Percentiles rank a stretch among this genome's conserved stretches.
These are phyloP conservation scores for Lamellibrachia luymesi DNA, from an alignment of 1,140 invertebrate species.

Conservation along the genomic window DNA sequence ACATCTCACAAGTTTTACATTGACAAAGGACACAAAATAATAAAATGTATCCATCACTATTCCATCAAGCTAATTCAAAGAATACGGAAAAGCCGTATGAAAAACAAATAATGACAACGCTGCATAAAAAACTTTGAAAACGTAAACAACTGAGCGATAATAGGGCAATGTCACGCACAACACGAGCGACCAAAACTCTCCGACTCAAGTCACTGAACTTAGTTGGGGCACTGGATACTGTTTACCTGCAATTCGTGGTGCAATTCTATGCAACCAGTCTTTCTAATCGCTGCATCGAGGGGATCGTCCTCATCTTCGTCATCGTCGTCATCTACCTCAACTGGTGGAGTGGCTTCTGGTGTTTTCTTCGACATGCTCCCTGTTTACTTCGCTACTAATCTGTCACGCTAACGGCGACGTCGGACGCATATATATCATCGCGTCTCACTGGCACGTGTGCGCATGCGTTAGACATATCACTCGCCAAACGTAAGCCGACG, in stretches of 20 bases:
- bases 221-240: neutral
- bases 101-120: neutral
- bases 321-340: constrained; percentile 20
- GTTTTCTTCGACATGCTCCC: neutral
- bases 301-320: constrained; percentile 65
- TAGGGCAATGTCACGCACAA: neutral
- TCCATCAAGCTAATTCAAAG: neutral
- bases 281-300: constrained; percentile 79
- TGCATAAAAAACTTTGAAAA: neutral
- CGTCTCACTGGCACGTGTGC: neutral
- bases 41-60: neutral
- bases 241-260: constrained; percentile 81
- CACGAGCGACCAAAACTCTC: neutral
- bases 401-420: neutral
- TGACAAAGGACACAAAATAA: neutral
- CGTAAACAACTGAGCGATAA: neutral
- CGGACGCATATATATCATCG: neutral
- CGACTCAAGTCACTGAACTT: no score
- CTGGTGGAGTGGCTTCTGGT: neutral
- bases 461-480: neutral
- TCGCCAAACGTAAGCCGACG: neutral
- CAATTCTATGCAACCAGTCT: constrained; percentile 81
- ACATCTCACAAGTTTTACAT: neutral
- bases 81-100: neutral
- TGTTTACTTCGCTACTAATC: neutral